Evolutionary conservation across 92 coral and sea anemone genomes (phyloP).

Genomic region (Umimayanthus chanpuru): DNA sequence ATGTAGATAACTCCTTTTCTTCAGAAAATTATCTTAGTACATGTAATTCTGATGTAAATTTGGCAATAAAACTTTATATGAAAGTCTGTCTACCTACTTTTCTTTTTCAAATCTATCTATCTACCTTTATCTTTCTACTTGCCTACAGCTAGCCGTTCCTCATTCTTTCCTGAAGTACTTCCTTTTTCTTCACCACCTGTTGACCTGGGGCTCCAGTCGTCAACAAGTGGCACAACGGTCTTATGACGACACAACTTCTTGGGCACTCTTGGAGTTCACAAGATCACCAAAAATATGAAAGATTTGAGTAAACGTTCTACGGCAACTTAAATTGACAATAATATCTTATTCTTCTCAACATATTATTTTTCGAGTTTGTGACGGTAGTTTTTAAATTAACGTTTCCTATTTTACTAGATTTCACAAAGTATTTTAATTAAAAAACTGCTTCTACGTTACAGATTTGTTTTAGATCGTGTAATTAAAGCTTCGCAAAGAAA

Average conservation of each 20-base stretch:
- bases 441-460: no score
- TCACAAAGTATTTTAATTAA: no score
- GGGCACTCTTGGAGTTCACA: slow-evolving; percentile 5
- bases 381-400: no score
- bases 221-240: background rate
- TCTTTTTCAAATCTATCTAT: background rate
- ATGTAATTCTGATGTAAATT: no score
- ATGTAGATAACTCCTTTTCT: no score
- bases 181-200: background rate
- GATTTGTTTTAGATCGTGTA: no score
- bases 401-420: no score
- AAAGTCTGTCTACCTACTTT: background rate
- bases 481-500: no score
- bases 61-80: no score
- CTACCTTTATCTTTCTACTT: slow-evolving; percentile 11
- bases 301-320: background rate
- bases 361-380: no score
- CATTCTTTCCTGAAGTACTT: background rate
- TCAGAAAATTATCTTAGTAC: no score
- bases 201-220: background rate
- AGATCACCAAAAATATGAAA: background rate
- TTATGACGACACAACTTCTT: background rate
- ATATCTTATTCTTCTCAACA: no score
- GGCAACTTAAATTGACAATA: background rate
- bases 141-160: slow-evolving; percentile 17